These are phyloP conservation scores for Aphodius sticticus DNA, from an alignment of 2,888 invertebrate genomes.

Conservation along the genomic window DNA sequence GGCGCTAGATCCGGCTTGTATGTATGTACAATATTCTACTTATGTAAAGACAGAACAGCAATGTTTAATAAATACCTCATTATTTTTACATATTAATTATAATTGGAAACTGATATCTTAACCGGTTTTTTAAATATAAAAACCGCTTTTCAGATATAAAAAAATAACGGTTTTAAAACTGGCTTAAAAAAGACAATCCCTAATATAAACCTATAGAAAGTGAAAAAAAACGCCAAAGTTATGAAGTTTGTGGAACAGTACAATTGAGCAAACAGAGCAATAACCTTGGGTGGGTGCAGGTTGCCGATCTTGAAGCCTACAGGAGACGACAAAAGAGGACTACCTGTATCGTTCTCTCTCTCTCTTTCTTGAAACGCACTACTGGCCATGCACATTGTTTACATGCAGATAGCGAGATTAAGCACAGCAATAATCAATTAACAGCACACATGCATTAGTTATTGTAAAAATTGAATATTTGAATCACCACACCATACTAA, in stretches of 20 bases:
- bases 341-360: neutral
- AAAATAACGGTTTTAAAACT: too few relatives aligned
- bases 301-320: neutral
- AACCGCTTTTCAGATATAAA: too few relatives aligned
- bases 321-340: neutral
- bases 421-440: too few relatives aligned
- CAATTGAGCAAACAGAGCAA: neutral
- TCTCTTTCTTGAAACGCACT: neutral
- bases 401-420: neutral
- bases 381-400: neutral
- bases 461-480: too few relatives aligned
- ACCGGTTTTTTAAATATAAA: too few relatives aligned
- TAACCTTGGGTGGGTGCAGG: neutral
- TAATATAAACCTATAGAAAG: neutral
- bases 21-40: too few relatives aligned
- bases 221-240: neutral
- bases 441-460: neutral
- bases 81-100: too few relatives aligned
- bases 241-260: neutral
- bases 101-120: too few relatives aligned
- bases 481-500: neutral
- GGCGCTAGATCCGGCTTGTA: too few relatives aligned
- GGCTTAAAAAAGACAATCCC: too few relatives aligned
- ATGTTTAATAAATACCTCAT: too few relatives aligned
- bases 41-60: too few relatives aligned